A percentile compares a stretch with the other conserved stretches of the same genome.
Evolutionary conservation across 2,797 vertebrate genomes (phyloP).

Genomic region (Corythornis leucogaster): DNA sequence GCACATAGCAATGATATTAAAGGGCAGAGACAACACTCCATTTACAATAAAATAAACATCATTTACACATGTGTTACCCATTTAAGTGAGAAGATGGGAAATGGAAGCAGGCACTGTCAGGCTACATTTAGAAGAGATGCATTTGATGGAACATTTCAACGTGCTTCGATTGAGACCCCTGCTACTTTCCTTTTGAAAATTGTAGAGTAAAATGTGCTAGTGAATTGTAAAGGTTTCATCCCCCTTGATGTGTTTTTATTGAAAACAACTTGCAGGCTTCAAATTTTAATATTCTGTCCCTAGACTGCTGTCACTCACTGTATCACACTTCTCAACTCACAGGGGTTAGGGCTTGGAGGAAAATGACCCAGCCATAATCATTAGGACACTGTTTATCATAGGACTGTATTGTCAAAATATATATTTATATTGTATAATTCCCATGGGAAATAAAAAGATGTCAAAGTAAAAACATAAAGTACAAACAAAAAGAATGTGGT

Average conservation of each 20-base stretch:
- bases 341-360: neutral
- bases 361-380: constrained; percentile 26
- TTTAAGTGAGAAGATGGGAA: constrained; percentile 71
- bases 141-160: constrained; percentile 63
- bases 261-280: constrained; percentile 61
- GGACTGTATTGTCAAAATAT: neutral
- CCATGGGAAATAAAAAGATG: neutral
- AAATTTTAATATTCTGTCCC: constrained; percentile 71
- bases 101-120: constrained; percentile 57
- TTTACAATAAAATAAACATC: constrained; percentile 65
- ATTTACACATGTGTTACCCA: constrained; percentile 50
- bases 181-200: constrained; percentile 73
- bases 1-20: constrained; percentile 4
- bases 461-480: neutral
- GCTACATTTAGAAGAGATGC: constrained; percentile 62
- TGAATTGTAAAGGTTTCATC: constrained; percentile 72
- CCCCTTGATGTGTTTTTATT: constrained; percentile 71
- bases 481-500: neutral
- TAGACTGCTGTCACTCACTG: constrained; percentile 63
- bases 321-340: constrained; percentile 18
- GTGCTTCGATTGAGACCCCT: constrained; percentile 57
- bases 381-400: constrained; percentile 23
- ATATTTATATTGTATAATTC: constrained; percentile 33
- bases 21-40: constrained; percentile 36
- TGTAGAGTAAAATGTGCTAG: constrained; percentile 52